These are phyloP conservation scores for Zaprionus inermis DNA, from an alignment of 1,140 invertebrate species.

Conservation along the genomic window DNA sequence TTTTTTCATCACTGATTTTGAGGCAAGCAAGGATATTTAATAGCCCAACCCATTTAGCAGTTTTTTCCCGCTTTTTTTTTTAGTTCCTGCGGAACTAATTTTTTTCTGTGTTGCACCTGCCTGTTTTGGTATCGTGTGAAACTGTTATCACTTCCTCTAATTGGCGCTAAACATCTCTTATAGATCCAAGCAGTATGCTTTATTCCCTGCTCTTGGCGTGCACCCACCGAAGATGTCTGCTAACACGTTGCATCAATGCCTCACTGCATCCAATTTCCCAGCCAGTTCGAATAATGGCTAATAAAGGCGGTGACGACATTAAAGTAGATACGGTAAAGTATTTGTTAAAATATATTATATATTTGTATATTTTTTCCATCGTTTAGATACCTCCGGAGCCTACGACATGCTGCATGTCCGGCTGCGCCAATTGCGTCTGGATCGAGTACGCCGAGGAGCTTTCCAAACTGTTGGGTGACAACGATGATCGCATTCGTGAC, in stretches of 20 bases:
- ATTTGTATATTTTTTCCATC: neutral
- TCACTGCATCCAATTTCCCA: neutral
- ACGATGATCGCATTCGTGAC: constrained; percentile 88
- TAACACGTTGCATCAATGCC: constrained; percentile 26
- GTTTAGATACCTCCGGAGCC: constrained; percentile 87
- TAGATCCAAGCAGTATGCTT: constrained; percentile 83
- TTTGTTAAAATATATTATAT: neutral
- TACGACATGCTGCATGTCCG: constrained; percentile 95
- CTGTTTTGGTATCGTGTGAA: constrained; percentile 62
- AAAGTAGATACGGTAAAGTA: constrained; percentile 44
- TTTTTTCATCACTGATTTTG: constrained; percentile 66
- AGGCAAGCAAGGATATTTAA: constrained; percentile 59
- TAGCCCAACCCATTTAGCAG: constrained; percentile 27
- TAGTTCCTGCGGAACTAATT: constrained; percentile 78
- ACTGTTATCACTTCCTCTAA: constrained; percentile 53
- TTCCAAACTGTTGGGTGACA: constrained; percentile 88
- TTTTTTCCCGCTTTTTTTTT: constrained; percentile 59
- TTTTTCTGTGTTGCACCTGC: constrained; percentile 64
- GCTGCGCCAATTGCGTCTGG: constrained; percentile 98
- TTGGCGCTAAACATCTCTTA: neutral
- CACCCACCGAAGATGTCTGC: constrained; percentile 86
- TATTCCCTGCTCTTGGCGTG: constrained; percentile 91
- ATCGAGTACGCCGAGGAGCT: constrained; percentile 95
- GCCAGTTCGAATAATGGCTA: constrained; percentile 34
- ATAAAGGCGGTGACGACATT: constrained; percentile 42